Base-by-base conservation (phyloP, 2,113 vertebrate species). In the Amphiprion percula region DNA sequence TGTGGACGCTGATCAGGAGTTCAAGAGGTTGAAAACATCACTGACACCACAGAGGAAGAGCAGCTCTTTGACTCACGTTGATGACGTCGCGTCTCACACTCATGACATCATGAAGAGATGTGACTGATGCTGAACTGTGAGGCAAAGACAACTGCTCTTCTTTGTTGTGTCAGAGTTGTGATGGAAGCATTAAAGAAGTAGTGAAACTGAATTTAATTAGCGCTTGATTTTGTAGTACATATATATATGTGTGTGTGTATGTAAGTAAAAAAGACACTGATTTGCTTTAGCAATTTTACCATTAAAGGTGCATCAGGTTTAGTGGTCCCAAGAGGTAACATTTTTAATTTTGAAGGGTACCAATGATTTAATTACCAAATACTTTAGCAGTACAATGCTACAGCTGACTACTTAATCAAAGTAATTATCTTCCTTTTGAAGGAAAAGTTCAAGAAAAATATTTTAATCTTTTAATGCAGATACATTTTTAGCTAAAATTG, bases 71-170 rank as follows among this genome's bases (percentile, higher is more conserved):
- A 52, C 71, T 79, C 84, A 76, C 88, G 8, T 85, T 52, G 4
- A 93, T 94, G 94, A 95, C 72, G 93, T 81, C 88, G 68, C 77
- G 14, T 26, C 89, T 93, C 63, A 0, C 75, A 63, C 26, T 95
- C 93, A 83, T 87, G 74, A 33, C 21, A 0, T 60, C 68, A 84
- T 91, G 94, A 94, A 80, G 74, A 90, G 86, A 59, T 10, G 66
- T 75, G 82, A 58, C 90, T 11, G 94, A 95, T 82, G 82, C 28
- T 5, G 59, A 74, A 71, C 41, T 4, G 80, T 71, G 39, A 54
- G 46, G 64, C 77, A 47, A 47, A 83, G 84, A 72, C 16, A 5
- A 1, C 76, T 24, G 77, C 4, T 75, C 79, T 68, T 74, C 79
- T 64, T 41, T 23, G 66, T 64, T 9, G 77, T 50, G 64, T 88